A percentile compares a stretch with the other conserved stretches of the same genome.
Evolutionary conservation across 2,797 vertebrate species (phyloP).

Genomic region (Siniperca scherzeri): DNA sequence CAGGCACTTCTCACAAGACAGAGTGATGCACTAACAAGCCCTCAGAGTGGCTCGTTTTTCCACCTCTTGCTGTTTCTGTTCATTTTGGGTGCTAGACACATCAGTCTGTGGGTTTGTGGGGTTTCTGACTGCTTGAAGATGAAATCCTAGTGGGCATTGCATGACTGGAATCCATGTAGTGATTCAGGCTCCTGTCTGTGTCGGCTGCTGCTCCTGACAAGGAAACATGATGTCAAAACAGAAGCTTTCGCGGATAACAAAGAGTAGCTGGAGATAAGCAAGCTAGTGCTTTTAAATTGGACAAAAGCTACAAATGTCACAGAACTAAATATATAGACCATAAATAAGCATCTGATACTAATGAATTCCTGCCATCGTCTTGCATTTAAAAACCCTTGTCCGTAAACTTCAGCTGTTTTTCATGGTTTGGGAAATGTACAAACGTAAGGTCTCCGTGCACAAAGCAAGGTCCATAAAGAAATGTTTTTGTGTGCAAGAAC

Average conservation of each 20-base stretch:
- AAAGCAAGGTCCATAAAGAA: neutral
- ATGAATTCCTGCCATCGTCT: conserved; percentile 12
- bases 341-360: conserved; percentile 9
- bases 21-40: conserved; percentile 70
- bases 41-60: conserved; percentile 58
- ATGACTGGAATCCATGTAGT: conserved; percentile 58
- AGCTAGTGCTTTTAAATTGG: conserved; percentile 5
- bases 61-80: conserved; percentile 54
- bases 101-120: conserved; percentile 41
- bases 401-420: neutral
- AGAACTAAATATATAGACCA: conserved; percentile 5
- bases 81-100: conserved; percentile 64
- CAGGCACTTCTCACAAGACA: conserved; percentile 42
- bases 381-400: neutral
- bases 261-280: neutral
- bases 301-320: neutral
- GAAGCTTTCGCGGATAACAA: neutral
- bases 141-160: conserved; percentile 58
- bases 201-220: conserved; percentile 32
- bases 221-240: conserved; percentile 39
- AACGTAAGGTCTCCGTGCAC: too few relatives aligned
- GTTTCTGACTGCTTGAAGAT: conserved; percentile 54
- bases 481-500: neutral
- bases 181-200: conserved; percentile 38
- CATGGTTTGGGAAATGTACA: too few relatives aligned